Percentiles rank a stretch among this genome's conserved stretches.
phyloP scores from a whole-genome alignment of 2,888 invertebrate genomes.

The Chloroclysta siterata region DNA sequence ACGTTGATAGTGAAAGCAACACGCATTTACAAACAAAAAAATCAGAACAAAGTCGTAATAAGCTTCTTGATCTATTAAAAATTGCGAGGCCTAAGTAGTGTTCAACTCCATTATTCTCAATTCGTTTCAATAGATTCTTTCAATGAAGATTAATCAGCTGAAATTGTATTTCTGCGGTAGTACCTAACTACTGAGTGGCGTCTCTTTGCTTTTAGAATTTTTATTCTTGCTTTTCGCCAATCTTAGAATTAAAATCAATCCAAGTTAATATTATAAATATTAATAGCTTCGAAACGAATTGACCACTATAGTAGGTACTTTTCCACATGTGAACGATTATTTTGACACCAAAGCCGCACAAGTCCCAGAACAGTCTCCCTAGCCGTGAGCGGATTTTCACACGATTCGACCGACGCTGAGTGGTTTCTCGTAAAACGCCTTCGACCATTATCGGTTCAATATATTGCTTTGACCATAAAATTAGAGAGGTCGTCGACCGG shows the following conservation, averaged over 20 bases:
- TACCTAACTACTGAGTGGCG: slow-evolving; percentile 24
- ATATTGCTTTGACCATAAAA: slow-evolving; percentile 74
- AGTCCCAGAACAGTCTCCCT: slow-evolving; percentile 10
- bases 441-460: slow-evolving; percentile 74
- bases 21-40: slow-evolving; percentile 43
- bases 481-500: slow-evolving; percentile 67
- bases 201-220: slow-evolving; percentile 3
- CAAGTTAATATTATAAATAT: no score
- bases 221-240: background rate
- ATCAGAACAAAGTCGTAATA: slow-evolving; percentile 43
- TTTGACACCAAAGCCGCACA: background rate
- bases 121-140: slow-evolving; percentile 54
- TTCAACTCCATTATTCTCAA: slow-evolving; percentile 50
- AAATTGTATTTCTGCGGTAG: slow-evolving; percentile 42
- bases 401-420: slow-evolving; percentile 51
- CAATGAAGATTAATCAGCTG: slow-evolving; percentile 52
- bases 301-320: background rate
- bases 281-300: slow-evolving; percentile 3
- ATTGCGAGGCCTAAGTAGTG: slow-evolving; percentile 44
- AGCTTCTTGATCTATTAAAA: slow-evolving; percentile 45
- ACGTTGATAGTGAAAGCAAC: slow-evolving; percentile 74
- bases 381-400: slow-evolving; percentile 60
- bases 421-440: slow-evolving; percentile 73
- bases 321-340: background rate
- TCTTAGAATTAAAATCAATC: background rate